Conservation (phyloP, 1,140 invertebrate genomes). For the Cryptotermes secundus region DNA sequence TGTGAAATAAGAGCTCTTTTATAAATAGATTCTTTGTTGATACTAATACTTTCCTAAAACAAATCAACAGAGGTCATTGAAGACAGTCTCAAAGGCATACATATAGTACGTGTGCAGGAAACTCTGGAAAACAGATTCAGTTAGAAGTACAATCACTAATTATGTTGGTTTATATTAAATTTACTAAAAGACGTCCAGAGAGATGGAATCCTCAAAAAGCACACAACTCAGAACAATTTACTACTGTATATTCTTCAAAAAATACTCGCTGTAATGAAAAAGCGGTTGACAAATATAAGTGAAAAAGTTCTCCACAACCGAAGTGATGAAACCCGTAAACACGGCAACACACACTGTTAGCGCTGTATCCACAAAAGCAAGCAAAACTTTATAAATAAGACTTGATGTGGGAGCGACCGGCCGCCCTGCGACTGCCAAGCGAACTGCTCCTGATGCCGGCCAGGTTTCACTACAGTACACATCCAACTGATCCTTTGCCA, state of each 20-base stretch:
- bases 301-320: not conserved
- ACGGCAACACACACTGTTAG: not conserved
- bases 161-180: too few species aligned
- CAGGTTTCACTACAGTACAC: not conserved
- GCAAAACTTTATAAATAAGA: slow-evolving; percentile 23
- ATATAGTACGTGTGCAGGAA: not conserved
- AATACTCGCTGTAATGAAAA: not conserved
- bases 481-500: not conserved
- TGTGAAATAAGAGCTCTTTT: not conserved
- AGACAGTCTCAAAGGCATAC: not conserved
- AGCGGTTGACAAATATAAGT: not conserved
- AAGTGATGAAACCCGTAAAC: not conserved
- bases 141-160: too few species aligned
- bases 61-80: not conserved
- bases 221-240: not conserved
- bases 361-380: not conserved
- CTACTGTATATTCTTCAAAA: not conserved
- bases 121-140: not conserved
- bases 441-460: not conserved
- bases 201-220: not conserved
- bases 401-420: not conserved
- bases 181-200: not conserved
- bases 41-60: not conserved
- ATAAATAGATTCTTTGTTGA: not conserved
- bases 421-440: not conserved